Conservation (phyloP, 2,888 invertebrate species). For the Crematogaster levior region DNA sequence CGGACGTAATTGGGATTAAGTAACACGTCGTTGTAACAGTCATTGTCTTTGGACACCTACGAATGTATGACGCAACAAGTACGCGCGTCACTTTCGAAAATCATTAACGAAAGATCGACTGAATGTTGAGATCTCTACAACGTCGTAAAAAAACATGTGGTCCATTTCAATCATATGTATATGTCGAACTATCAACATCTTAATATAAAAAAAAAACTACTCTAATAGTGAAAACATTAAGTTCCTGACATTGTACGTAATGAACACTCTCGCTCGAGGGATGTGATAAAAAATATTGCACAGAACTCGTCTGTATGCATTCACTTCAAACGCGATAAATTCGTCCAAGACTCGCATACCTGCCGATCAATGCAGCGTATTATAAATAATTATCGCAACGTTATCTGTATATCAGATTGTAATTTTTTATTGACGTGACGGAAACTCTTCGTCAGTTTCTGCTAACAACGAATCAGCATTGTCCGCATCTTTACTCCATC, state of each 20-base stretch:
- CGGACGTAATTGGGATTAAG: conserved; percentile 37
- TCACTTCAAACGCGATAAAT: neutral
- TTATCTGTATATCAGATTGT: neutral
- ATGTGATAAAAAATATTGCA: neutral
- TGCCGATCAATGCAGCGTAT: neutral
- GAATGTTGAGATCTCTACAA: conserved; percentile 10
- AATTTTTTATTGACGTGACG: neutral
- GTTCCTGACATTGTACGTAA: neutral
- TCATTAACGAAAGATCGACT: conserved; percentile 8
- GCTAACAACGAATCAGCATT: neutral
- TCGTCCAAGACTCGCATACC: neutral
- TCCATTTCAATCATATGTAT: neutral
- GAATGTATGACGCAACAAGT: neutral
- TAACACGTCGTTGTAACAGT: conserved; percentile 22
- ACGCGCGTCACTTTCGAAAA: neutral
- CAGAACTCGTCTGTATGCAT: no score
- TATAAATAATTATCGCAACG: conserved; percentile 5
- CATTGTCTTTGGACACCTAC: conserved; percentile 14
- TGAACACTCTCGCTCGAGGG: neutral
- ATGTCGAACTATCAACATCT: neutral
- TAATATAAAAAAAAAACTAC: neutral
- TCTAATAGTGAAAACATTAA: conserved; percentile 4
- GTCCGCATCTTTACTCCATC: neutral
- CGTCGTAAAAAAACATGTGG: neutral
- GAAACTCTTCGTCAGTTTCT: neutral